Evolutionary conservation across 1,140 invertebrate species (phyloP).

Genomic region (Streblospio benedicti): DNA sequence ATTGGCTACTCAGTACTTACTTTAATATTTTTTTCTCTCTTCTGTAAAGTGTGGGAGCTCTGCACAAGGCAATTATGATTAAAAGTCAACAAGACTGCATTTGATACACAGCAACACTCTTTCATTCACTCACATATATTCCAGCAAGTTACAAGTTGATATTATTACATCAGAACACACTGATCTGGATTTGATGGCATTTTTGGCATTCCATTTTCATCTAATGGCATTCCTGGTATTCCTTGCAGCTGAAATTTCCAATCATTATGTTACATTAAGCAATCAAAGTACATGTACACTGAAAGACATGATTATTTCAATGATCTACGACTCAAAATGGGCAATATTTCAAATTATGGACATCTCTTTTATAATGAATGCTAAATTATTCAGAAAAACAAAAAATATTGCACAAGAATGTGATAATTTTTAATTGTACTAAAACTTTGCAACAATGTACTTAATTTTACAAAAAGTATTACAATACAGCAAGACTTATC

Average conservation of each 20-base stretch:
- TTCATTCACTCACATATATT: background rate
- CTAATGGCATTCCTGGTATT: slow-evolving; percentile 37
- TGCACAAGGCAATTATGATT: background rate
- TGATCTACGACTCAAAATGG: background rate
- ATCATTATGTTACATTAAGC: background rate
- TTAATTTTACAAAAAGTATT: too few relatives aligned
- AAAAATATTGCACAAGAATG: background rate
- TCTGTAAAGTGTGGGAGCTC: background rate
- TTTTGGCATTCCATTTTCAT: slow-evolving; percentile 37
- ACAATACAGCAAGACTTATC: too few relatives aligned
- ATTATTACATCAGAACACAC: slow-evolving; percentile 36
- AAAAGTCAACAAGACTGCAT: background rate
- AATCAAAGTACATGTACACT: background rate
- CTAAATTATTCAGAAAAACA: background rate
- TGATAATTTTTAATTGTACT: too few relatives aligned
- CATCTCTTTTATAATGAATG: background rate
- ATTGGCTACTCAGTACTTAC: background rate
- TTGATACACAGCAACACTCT: background rate
- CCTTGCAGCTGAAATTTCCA: background rate
- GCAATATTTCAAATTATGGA: background rate
- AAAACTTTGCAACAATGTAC: too few relatives aligned
- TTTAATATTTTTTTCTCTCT: background rate
- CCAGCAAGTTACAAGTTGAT: too few relatives aligned
- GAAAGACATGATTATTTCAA: background rate
- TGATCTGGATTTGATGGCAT: slow-evolving; percentile 28